These are phyloP conservation scores for Tetragnatha versicolor DNA, from an alignment of 1,140 invertebrate genomes.

Conservation along the genomic window DNA sequence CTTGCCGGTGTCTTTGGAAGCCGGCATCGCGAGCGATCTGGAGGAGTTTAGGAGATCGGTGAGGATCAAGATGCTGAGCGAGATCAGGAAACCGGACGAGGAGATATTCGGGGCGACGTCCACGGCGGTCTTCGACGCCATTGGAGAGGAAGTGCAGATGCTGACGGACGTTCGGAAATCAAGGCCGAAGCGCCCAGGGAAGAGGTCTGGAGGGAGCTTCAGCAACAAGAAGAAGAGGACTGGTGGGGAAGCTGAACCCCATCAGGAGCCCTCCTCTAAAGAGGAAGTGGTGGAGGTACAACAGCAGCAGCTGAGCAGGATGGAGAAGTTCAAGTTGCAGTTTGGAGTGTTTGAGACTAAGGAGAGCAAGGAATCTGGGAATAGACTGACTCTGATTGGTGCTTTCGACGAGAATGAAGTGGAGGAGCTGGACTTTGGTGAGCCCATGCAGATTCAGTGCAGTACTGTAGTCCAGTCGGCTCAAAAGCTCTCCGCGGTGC, in stretches of 20 bases:
- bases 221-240: neutral
- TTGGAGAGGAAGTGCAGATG: constrained; percentile 26
- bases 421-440: constrained; percentile 31
- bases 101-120: neutral
- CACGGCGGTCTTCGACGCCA: constrained; percentile 14
- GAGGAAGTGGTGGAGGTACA: constrained; percentile 2
- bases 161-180: constrained; percentile 28
- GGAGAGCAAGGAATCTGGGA: constrained; percentile 18
- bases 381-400: constrained; percentile 22
- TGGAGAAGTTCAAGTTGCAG: constrained; percentile 38
- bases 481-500: neutral
- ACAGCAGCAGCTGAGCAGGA: neutral
- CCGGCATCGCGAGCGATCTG: neutral
- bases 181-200: constrained; percentile 37
- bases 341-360: constrained; percentile 21
- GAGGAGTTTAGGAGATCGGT: neutral
- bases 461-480: neutral
- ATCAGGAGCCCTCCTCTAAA: neutral
- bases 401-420: constrained; percentile 40
- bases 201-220: neutral
- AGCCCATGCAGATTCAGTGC: neutral
- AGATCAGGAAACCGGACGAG: constrained; percentile 2
- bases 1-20: constrained; percentile 19
- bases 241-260: neutral
- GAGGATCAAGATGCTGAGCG: constrained; percentile 21